Percentiles rank a stretch among this genome's conserved stretches.
phyloP scores from a whole-genome alignment of 2,797 vertebrate genomes.

The Pangasius larnaudii region DNA sequence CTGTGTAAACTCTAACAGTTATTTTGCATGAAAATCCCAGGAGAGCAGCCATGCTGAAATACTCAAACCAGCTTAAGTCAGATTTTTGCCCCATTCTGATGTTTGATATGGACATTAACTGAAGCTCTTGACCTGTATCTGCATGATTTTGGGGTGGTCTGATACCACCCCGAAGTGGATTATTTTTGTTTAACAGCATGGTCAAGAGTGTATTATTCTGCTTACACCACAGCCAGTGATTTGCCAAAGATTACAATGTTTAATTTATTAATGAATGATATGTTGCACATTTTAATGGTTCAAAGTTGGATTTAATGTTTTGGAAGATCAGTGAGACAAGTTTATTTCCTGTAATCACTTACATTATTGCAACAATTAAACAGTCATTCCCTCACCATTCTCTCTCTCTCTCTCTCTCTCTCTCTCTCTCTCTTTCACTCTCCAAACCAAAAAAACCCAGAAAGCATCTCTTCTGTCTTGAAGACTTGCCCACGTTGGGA shows the following conservation, averaged over 20 bases:
- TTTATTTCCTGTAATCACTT: neutral
- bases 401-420: neutral
- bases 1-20: neutral
- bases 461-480: neutral
- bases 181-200: neutral
- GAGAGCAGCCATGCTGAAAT: neutral
- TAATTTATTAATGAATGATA: neutral
- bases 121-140: neutral
- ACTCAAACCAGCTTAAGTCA: neutral
- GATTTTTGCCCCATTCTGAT: neutral
- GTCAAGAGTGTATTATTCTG: neutral
- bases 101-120: neutral
- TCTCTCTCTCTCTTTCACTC: neutral
- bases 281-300: neutral
- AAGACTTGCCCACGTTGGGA: neutral
- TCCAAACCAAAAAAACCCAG: neutral
- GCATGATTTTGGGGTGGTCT: neutral
- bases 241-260: neutral
- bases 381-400: neutral
- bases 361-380: neutral
- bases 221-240: neutral
- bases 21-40: neutral
- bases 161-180: neutral
- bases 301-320: neutral
- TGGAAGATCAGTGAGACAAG: neutral